phyloP scores from a whole-genome alignment of 2,888 invertebrate species.

The Agelastica alni region DNA sequence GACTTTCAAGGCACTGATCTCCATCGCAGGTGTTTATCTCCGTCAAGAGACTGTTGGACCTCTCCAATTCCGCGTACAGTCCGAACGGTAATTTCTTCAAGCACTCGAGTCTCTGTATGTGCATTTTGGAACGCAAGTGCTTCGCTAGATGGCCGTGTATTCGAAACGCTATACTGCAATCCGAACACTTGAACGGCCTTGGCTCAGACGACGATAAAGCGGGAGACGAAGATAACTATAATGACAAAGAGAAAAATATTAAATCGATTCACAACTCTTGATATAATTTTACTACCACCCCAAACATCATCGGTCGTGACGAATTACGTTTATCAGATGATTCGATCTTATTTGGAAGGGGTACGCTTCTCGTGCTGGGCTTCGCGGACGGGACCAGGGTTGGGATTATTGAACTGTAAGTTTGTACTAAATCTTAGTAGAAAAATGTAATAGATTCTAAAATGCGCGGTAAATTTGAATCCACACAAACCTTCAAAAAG shows the following conservation, averaged over 20 bases:
- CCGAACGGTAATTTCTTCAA: slow-evolving; percentile 92
- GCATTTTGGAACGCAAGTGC: slow-evolving; percentile 94
- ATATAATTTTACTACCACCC: too few species aligned
- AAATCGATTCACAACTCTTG: too few species aligned
- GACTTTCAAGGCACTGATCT: slow-evolving; percentile 89
- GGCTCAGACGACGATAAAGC: slow-evolving; percentile 87
- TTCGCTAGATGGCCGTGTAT: slow-evolving; percentile 97
- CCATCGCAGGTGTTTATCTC: slow-evolving; percentile 97
- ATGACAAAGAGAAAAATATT: background rate
- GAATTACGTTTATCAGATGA: too few species aligned
- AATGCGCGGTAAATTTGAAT: too few species aligned
- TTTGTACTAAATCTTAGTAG: too few species aligned
- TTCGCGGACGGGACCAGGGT: too few species aligned
- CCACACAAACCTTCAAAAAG: too few species aligned
- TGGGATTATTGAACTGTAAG: too few species aligned
- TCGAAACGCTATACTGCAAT: slow-evolving; percentile 94
- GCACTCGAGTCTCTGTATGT: slow-evolving; percentile 92
- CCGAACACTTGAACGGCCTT: slow-evolving; percentile 92
- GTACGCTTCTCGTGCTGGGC: too few species aligned
- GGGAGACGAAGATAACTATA: slow-evolving; percentile 58
- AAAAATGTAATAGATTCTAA: too few species aligned
- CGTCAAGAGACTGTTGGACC: slow-evolving; percentile 85
- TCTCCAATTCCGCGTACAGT: slow-evolving; percentile 91
- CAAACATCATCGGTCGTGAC: too few species aligned
- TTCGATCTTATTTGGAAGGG: too few species aligned